These are phyloP conservation scores for Tadarida brasiliensis DNA, from an alignment of 2,797 vertebrate genomes.

Conservation along the genomic window DNA sequence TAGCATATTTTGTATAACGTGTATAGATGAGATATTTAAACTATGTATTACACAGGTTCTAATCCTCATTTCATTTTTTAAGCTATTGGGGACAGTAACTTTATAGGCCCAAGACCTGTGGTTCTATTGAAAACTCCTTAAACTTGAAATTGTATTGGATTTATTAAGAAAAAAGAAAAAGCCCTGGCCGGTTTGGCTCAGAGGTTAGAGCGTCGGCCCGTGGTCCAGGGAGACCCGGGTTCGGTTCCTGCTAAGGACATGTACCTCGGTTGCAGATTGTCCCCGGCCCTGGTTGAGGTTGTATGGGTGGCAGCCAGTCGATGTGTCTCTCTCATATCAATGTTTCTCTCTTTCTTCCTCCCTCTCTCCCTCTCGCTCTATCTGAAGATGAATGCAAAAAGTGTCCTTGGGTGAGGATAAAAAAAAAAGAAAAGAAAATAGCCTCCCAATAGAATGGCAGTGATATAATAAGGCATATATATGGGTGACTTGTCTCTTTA, in stretches of 20 bases:
- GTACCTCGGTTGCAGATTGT: too few relatives aligned
- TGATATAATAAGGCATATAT: neutral
- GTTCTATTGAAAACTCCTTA: slow-evolving; percentile 31
- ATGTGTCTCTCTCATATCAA: too few relatives aligned
- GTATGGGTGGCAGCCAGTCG: too few relatives aligned
- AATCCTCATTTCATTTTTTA: slow-evolving; percentile 32
- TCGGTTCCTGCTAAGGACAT: too few relatives aligned
- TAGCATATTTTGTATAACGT: neutral
- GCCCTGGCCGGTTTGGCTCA: too few relatives aligned
- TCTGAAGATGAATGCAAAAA: too few relatives aligned
- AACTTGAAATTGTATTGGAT: slow-evolving; percentile 42
- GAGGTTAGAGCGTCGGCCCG: too few relatives aligned
- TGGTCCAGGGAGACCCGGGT: too few relatives aligned
- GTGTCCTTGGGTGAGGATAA: too few relatives aligned
- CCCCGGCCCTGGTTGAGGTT: too few relatives aligned
- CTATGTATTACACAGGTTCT: neutral
- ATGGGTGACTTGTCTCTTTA: slow-evolving; percentile 66
- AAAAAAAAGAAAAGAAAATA: neutral
- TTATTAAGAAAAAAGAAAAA: neutral
- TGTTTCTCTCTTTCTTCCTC: too few relatives aligned
- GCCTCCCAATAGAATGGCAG: neutral
- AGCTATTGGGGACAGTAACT: neutral
- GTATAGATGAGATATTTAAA: neutral
- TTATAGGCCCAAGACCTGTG: neutral
- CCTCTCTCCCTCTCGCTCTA: too few relatives aligned